Evolutionary conservation across 2,113 vertebrate species (phyloP), one percentile per base, ranked within the genome.

Genomic region (Mirza zaza): DNA sequence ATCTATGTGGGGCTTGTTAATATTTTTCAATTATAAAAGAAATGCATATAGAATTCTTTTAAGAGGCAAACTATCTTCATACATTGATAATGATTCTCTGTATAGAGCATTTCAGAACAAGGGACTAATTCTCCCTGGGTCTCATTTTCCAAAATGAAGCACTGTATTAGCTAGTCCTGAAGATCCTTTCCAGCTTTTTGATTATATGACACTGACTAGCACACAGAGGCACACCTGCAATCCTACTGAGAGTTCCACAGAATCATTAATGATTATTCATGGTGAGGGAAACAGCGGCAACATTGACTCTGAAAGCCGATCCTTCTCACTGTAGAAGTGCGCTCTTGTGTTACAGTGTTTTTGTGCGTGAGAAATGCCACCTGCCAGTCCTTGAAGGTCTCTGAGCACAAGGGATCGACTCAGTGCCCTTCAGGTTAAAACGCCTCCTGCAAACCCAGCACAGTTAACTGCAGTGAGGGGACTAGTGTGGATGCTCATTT

Each of bases 261-360:
- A 87, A n/a, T 95, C 91, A 36, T 79, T 97, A 83, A 95, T 96
- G 90, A 93, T 95, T 97, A 97, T 95, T 96, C 97, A 96, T 96
- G 75, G 80, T 45, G 5, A 91, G 83, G 93, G 79, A 98, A 80
- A 50, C 89, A 29, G 75, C 89, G 96, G 73, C 80, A 92, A 71
- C 83, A 76, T 25, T 81, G 91, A 96, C 79, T 97, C 89, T 95
- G 95, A 97, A 90, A 97, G 87, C 89, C 0, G 1, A 95, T 95
- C 73, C 79, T 95, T 91, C 73, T 97, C 91, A 76, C 73, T 71
- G 57, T 52, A 57, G 88, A 96, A 67, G 79, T 91, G 68, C 34
- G 42, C 87, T 97, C 94, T 92, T 68, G 91, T 97, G 96, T 97
- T 97, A 82, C 91, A 59, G 48, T 83, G 91, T 77, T 97, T 97